These are phyloP conservation scores for Phalacrocorax pelagicus DNA, from an alignment of 2,113 vertebrate species.

Conservation along the genomic window DNA sequence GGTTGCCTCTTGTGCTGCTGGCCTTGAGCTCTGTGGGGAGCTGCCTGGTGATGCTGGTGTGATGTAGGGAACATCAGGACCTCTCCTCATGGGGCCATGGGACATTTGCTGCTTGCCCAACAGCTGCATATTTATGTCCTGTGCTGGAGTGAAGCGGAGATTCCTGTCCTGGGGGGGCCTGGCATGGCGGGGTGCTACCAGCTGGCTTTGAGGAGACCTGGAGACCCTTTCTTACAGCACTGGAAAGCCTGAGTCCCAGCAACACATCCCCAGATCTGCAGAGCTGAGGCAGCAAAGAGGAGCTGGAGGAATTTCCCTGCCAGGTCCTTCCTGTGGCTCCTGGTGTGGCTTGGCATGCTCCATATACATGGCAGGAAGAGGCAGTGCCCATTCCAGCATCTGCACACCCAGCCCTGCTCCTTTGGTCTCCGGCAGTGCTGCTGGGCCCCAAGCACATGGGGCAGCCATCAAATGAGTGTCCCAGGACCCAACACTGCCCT, in stretches of 20 bases:
- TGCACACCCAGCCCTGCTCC: not conserved
- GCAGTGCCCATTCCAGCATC: not conserved
- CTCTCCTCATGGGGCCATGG: not conserved
- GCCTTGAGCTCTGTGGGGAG: not conserved
- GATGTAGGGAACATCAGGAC: not conserved
- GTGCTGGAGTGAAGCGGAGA: not conserved
- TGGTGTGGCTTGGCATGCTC: not conserved
- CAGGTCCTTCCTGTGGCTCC: not conserved
- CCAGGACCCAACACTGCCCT: not conserved
- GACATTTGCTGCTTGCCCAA: not conserved
- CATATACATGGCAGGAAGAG: not conserved
- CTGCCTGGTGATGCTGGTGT: not conserved
- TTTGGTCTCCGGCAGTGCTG: not conserved
- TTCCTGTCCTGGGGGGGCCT: not conserved
- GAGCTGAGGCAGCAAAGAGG: not conserved
- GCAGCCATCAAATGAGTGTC: not conserved
- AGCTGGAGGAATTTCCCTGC: not conserved
- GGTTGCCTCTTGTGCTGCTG: not conserved
- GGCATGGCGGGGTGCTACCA: not conserved
- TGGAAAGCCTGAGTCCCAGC: not conserved
- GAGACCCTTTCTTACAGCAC: not conserved
- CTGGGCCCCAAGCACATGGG: not conserved
- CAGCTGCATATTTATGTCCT: not conserved
- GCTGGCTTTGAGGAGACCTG: not conserved
- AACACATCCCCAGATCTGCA: accelerated